Percentiles rank a stretch among this genome's conserved stretches.
Evolutionary conservation across 2,113 vertebrate species (phyloP).

Genomic region (Elachura formosa): DNA sequence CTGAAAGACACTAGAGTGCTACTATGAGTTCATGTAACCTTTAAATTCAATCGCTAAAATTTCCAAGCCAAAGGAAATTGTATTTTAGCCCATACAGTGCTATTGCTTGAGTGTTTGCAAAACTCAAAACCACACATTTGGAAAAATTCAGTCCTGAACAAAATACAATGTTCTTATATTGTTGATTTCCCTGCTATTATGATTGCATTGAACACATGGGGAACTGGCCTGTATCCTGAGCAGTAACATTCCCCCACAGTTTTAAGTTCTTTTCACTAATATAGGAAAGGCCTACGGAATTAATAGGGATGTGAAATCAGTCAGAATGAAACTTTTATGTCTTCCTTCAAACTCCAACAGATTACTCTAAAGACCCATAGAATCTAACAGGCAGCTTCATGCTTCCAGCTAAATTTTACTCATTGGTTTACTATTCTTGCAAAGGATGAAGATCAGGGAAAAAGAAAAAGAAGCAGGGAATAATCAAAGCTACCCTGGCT

Average conservation of each 20-base stretch:
- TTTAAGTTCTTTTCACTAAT: neutral
- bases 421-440: neutral
- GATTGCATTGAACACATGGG: neutral
- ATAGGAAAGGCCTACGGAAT: neutral
- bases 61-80: neutral
- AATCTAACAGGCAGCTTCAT: neutral
- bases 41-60: neutral
- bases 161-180: neutral
- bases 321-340: neutral
- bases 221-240: neutral
- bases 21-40: neutral
- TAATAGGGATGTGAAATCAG: neutral
- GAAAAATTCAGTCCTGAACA: neutral
- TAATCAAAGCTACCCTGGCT: neutral
- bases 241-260: neutral
- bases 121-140: neutral
- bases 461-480: neutral
- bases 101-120: neutral
- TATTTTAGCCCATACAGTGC: neutral
- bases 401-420: neutral
- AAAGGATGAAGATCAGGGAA: neutral
- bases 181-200: neutral
- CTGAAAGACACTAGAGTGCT: neutral
- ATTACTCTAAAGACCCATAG: neutral
- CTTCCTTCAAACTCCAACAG: neutral